These are phyloP conservation scores for Chaitophorus viminalis DNA, from an alignment of 2,888 invertebrate genomes.

Conservation along the genomic window DNA sequence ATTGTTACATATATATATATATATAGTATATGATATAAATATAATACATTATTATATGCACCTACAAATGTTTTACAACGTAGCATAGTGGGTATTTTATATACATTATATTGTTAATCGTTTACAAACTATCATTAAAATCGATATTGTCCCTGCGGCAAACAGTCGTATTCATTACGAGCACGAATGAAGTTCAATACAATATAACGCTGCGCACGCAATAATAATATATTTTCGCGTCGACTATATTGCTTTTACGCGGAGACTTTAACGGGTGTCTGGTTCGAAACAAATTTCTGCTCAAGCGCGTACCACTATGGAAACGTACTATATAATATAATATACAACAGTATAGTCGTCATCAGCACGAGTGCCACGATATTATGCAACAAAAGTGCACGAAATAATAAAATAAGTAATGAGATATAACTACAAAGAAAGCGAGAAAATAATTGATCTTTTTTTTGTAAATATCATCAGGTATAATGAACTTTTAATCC, in stretches of 20 bases:
- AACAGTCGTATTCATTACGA: background rate
- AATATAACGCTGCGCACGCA: background rate
- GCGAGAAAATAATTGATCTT: slow-evolving; percentile 8
- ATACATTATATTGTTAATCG: background rate
- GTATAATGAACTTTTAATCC: background rate
- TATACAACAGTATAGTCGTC: background rate
- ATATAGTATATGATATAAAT: too few species aligned
- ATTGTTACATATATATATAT: too few species aligned
- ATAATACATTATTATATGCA: too few species aligned
- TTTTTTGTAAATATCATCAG: background rate
- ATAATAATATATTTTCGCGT: background rate
- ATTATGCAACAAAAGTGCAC: slow-evolving; percentile 4
- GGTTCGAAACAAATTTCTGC: background rate
- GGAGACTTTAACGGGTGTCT: background rate
- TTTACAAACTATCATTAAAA: background rate
- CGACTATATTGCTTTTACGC: background rate
- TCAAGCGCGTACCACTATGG: background rate
- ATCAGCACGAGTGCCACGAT: slow-evolving; percentile 1
- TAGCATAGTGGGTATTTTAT: too few species aligned
- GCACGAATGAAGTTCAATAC: background rate
- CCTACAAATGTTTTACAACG: too few species aligned
- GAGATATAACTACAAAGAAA: background rate
- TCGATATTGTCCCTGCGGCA: background rate
- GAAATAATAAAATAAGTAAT: background rate
- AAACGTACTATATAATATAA: background rate